phyloP scores from a whole-genome alignment of 2,113 vertebrate species.

The Perca flavescens region DNA sequence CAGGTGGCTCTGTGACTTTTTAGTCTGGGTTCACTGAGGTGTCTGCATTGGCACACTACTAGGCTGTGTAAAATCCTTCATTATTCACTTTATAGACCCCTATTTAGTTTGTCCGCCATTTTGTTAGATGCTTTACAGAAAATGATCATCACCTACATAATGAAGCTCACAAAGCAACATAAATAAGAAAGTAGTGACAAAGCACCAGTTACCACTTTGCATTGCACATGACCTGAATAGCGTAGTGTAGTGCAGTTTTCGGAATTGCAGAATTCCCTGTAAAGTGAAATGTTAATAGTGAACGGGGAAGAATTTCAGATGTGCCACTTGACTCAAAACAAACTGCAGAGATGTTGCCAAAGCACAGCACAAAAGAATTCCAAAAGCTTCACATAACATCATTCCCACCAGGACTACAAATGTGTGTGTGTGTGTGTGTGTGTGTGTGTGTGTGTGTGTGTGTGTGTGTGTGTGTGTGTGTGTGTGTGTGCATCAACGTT shows the following conservation, averaged over 20 bases:
- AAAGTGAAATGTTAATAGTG: not conserved
- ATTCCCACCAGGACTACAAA: not conserved
- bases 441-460: constrained; percentile 16
- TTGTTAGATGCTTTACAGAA: not conserved
- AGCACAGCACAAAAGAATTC: not conserved
- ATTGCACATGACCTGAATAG: not conserved
- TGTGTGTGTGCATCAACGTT: not conserved
- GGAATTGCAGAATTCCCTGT: not conserved
- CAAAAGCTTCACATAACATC: not conserved
- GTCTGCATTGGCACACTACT: constrained; percentile 23
- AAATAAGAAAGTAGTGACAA: not conserved
- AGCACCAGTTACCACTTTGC: not conserved
- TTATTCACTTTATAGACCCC: constrained; percentile 13
- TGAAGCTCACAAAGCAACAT: not conserved
- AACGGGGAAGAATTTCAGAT: not conserved
- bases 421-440: constrained; percentile 19
- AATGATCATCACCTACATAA: not conserved
- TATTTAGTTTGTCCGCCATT: constrained; percentile 37
- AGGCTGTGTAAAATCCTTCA: constrained; percentile 31
- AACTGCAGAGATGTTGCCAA: not conserved
- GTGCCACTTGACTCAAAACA: not conserved
- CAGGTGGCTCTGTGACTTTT: constrained; percentile 70
- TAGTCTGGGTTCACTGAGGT: constrained; percentile 27
- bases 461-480: constrained; percentile 8
- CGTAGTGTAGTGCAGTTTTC: not conserved